A percentile compares a stretch with the other conserved stretches of the same genome.
Evolutionary conservation across 2,113 vertebrate genomes (phyloP).

Genomic region (Apistogramma diplotaenia): DNA sequence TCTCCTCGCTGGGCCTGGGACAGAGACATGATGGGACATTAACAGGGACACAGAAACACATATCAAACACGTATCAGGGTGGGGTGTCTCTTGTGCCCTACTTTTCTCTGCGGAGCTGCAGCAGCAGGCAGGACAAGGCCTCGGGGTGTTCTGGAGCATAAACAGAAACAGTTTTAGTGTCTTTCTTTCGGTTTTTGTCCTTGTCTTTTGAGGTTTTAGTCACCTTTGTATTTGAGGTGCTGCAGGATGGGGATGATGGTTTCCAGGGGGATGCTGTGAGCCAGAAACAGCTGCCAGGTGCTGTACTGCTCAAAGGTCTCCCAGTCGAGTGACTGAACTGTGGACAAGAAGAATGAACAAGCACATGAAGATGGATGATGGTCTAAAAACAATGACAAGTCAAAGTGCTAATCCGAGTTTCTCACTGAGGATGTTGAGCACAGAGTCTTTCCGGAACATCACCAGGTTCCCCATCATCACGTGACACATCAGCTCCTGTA

Average conservation of each 20-base stretch:
- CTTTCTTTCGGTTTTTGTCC: background rate
- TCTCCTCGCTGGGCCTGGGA: slow-evolving; percentile 91
- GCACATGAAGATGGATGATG: background rate
- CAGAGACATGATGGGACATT: background rate
- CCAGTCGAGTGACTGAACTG: slow-evolving; percentile 96
- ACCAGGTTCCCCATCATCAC: slow-evolving; percentile 98
- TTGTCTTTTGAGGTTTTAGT: background rate
- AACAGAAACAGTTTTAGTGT: background rate
- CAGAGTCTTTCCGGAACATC: slow-evolving; percentile 96
- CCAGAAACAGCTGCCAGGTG: slow-evolving; percentile 97
- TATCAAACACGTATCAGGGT: fast-evolving
- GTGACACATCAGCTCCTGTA: slow-evolving; percentile 97
- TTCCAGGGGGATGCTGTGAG: slow-evolving; percentile 91
- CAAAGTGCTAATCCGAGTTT: background rate
- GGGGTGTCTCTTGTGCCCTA: slow-evolving; percentile 49
- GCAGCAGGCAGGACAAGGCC: slow-evolving; percentile 90
- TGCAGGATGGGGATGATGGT: slow-evolving; percentile 95
- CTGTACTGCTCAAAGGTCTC: slow-evolving; percentile 98
- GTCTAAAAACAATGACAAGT: background rate
- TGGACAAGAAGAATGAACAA: background rate
- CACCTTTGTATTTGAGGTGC: slow-evolving; percentile 96
- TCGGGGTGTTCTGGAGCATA: slow-evolving; percentile 87
- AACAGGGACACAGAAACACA: background rate
- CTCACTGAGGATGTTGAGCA: slow-evolving; percentile 97
- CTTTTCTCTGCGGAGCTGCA: slow-evolving; percentile 93